Base-by-base conservation (phyloP, 30 jellyfish, hydroid and myxozoan genomes). In the Mastigias papua region DNA sequence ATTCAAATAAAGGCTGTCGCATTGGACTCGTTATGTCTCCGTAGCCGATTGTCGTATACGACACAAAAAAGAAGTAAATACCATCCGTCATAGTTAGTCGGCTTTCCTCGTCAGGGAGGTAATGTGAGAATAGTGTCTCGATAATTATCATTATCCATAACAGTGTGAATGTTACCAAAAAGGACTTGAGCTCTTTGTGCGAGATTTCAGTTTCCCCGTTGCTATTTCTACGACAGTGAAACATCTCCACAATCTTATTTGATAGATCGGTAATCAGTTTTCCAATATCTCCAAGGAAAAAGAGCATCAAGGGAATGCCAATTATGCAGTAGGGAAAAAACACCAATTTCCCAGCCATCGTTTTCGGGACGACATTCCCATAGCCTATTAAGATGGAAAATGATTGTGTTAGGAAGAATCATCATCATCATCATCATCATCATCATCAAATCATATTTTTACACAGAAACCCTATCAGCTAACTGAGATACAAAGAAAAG, bases 291-390 rank as follows among this genome's bases (percentile, higher is more conserved):
- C 73, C 88, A 35, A 85, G 78, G 37, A 85, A 73, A 74, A 85
- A 73, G 7, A 85, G 76, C 94, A 85, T 85, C n/a, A 85, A 48
- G 0, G 94, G 94, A 8, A 85, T 73, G 48, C 94, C 94, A 62
- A 85, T 62, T 13, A 85, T 32, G 68, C 88, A 71, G 76, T 71
- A 85, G 8, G 94, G 94, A 73, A 85, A 85, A 68, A 85, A 60
- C 11, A 73, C 48, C 34, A 28, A 5, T 62, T 85, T 85, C 23
- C 94, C 94, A 61, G 94, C 88, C 46, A 22, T 27, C 27, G 94
- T 85, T 63, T 85, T 85, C 35, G 94, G 94, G 9, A 85, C 94
- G n/a, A 85, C 88, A 51, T 85, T 85, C 7, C 94, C 94, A 73
- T 85, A 85, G 2, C 94, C 94, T 85, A 83, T 54, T 54, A 25